Evolutionary conservation across 2,113 vertebrate species (phyloP), one percentile per base, ranked within the genome.

Genomic region (Eurypyga helias): DNA sequence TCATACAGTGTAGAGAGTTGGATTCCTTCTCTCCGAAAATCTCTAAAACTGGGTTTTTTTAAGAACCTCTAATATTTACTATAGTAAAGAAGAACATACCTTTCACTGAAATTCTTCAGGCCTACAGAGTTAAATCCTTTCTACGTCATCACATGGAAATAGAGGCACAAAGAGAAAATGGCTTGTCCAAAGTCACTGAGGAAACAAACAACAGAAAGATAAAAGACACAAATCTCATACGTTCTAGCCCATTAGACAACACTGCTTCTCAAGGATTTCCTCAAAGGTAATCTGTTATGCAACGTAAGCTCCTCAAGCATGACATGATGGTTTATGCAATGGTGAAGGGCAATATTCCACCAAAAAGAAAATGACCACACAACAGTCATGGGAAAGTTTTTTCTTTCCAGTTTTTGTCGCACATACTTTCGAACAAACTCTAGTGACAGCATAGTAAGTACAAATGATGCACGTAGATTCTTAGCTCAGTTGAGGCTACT

Each of bases 31-130:
- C 33, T 43, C 26, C 0, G 2, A 41, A 57, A 52, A 67, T 52
- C 19, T 52, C 61, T 46, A 52, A 24, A 73, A 31, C 11, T 0
- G 0, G 0, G 6, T 13, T 36, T 78, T n/a, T 48, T 3, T 10
- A 79, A 65, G 34, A 76, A 41, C 2, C 1, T 80, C 36, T 46
- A 66, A 13, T 23, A 83, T 31, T 69, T 61, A 45, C 55, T 70
- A 8, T 17, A 76, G 34, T 52, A 51, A 80, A 10, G 21, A 72
- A 82, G 15, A 11, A 87, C 11, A 23, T n/a, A 51, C 6, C 19
- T 79, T 65, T 43, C 36, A 72, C 0, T 48, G 18, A 51, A 91
- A 69, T 61, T 58, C 12, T 60, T 81, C n/a, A 46, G 8, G 19
- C 61, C 31, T 57, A 25, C 6, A 5, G 4, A 69, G 31, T 34